Evolutionary conservation across 2,888 invertebrate genomes (phyloP).

Genomic region (Thymelicus sylvestris): DNA sequence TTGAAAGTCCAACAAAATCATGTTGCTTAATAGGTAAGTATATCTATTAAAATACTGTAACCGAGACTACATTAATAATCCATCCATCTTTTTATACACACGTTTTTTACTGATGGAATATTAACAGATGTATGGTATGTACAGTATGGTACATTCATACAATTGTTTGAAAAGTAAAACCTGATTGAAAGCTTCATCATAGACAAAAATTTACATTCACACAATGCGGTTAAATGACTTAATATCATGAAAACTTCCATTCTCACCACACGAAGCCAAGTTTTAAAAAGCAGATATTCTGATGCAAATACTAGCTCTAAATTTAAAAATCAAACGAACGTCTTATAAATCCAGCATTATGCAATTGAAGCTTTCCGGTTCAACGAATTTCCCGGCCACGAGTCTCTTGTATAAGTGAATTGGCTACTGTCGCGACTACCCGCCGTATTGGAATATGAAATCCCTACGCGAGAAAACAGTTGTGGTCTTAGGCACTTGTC

Average conservation of each 20-base stretch:
- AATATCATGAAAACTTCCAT: neutral
- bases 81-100: too few species aligned
- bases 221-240: neutral
- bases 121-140: too few species aligned
- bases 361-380: constrained; percentile 49
- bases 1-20: too few species aligned
- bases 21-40: too few species aligned
- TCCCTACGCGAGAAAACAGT: constrained; percentile 58
- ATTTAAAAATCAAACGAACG: constrained; percentile 31
- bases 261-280: neutral
- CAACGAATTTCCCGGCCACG: constrained; percentile 54
- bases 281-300: constrained; percentile 1
- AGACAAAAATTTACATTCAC: too few species aligned
- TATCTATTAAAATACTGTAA: too few species aligned
- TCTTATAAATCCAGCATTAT: constrained; percentile 41
- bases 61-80: too few species aligned
- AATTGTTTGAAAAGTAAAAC: too few species aligned
- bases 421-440: constrained; percentile 66
- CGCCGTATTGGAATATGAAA: constrained; percentile 77
- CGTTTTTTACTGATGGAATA: too few species aligned
- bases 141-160: too few species aligned
- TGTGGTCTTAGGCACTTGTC: constrained; percentile 57
- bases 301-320: constrained; percentile 4
- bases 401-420: constrained; percentile 70
- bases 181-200: too few species aligned